Conservation (phyloP, 2,113 vertebrate species). For the Trochalopteron elliotii region DNA sequence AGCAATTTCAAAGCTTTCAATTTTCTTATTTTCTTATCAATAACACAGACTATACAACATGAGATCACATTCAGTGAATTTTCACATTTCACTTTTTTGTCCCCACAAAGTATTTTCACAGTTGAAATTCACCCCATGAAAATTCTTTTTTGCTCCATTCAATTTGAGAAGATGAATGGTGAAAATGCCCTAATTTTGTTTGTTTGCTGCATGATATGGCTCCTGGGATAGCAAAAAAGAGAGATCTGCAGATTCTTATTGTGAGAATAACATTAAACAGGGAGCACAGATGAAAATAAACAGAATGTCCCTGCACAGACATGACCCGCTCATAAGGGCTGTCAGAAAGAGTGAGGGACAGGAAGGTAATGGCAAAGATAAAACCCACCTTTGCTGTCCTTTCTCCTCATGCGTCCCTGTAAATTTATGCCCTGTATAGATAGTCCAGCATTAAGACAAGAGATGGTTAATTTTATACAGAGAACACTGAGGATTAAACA, state of each 20-base stretch:
- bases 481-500: neutral
- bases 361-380: neutral
- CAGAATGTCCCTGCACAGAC: neutral
- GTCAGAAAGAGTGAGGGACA: neutral
- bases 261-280: neutral
- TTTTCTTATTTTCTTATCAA: neutral
- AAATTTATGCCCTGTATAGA: neutral
- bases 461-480: constrained; percentile 29
- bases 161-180: neutral
- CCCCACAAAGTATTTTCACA: neutral
- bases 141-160: neutral
- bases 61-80: neutral
- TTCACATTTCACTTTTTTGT: neutral
- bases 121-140: neutral
- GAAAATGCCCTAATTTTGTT: neutral
- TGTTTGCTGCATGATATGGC: neutral
- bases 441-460: neutral
- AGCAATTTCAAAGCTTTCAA: neutral
- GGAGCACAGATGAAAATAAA: neutral
- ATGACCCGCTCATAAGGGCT: neutral
- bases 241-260: neutral
- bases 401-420: neutral
- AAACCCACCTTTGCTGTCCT: neutral
- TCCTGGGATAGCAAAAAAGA: neutral
- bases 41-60: neutral